phyloP scores from a whole-genome alignment of 2,113 vertebrate species.

The Ovis aries region ARS-UI_Ramb_v3.0 NC_056060.1:41603501-41604000 shows the following conservation, averaged over 20 bases:
- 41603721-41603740: background rate
- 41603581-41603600: background rate
- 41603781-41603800: constrained; percentile 1
- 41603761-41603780: background rate
- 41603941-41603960: background rate
- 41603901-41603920: background rate
- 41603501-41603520: constrained; percentile 21
- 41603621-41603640: background rate
- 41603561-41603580: background rate
- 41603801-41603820: background rate
- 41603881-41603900: background rate
- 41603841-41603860: constrained; percentile 8
- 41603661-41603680: constrained; percentile 2
- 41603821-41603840: constrained; percentile 17
- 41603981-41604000: background rate
- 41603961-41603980: background rate
- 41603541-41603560: constrained; percentile 2
- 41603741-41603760: constrained; percentile 6
- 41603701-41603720: background rate
- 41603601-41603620: background rate
- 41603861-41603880: background rate
- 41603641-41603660: background rate
- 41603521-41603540: background rate
- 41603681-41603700: background rate
- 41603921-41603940: background rate